Conservation (phyloP, 2,113 vertebrate genomes). For the Neotragus moschatus region DNA sequence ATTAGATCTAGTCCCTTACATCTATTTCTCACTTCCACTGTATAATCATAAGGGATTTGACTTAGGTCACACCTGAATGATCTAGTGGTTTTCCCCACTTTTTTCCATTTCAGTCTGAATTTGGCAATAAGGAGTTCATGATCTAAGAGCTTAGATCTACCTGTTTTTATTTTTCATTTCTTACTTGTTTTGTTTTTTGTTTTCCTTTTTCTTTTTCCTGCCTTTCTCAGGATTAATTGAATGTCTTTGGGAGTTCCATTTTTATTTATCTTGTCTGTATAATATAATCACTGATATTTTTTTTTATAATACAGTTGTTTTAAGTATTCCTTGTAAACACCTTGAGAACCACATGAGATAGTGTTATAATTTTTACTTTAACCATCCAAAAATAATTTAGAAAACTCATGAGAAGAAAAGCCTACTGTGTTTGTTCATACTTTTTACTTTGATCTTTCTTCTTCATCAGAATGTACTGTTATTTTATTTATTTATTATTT, state of each 20-base stretch:
- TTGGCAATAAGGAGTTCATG: too few relatives aligned
- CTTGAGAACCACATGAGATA: neutral
- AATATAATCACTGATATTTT: neutral
- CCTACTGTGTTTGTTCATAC: neutral
- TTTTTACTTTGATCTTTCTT: neutral
- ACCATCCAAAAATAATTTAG: neutral
- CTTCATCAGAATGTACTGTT: neutral
- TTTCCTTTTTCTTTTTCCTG: neutral
- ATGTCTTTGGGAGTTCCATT: neutral
- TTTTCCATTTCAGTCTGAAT: too few relatives aligned
- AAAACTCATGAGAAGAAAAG: neutral
- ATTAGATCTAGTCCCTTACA: too few relatives aligned
- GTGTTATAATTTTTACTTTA: neutral
- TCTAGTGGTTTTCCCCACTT: too few relatives aligned
- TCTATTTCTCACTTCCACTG: too few relatives aligned
- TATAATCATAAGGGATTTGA: too few relatives aligned
- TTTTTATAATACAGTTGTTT: neutral
- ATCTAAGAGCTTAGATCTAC: neutral
- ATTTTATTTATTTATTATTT: neutral
- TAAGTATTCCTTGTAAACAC: neutral
- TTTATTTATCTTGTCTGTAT: neutral
- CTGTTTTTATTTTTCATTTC: neutral
- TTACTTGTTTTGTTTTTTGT: neutral
- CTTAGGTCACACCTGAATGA: too few relatives aligned
- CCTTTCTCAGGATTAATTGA: neutral